Base-by-base conservation (phyloP, 2,888 invertebrate species). In the Apamea crenata region DNA sequence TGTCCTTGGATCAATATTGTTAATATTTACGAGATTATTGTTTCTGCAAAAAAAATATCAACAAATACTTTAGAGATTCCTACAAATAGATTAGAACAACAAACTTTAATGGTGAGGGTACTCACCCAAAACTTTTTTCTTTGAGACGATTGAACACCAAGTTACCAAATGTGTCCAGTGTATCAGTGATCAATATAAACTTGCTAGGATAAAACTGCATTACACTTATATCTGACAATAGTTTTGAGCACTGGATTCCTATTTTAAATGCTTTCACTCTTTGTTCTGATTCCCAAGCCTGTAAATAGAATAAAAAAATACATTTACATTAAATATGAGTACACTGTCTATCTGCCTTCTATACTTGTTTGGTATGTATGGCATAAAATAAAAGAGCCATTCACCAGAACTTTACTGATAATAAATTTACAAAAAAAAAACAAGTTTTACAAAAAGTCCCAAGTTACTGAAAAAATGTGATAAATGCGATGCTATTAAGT, bases 161-260 rank as follows among this genome's bases (percentile, higher is more conserved):
- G 93, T 98, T 98, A 1, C 99, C 99, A 97, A 99, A 99, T 86
- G 98, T 99, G 94, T 99, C 99, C 88, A 99, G 97, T 88, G 99
- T 99, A 94, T 99, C 99, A 21, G 99, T 99, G 77, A 99, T 98
- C 29, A 99, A 97, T 59, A 99, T 99, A 97, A 99, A 99, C 97
- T 99, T 99, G 95, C 99, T 99, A 0, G 99, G 99, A 97, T 99
- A 99, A 96, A 99, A 99, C 91, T 98, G 98, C 93, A 99, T 98
- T 1, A 99, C 99, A 79, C 98, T 98, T 6, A 98, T 98, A 93
- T 99, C 99, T 3, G 98, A 98, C 77, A 99, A 96, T 90, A 99
- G 97, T 96, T 99, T 99, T 61, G 99, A 99, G 95, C 99, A 99
- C 97, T 99, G 99, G 89, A 99, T 99, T 1, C 98, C 99, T 92